phyloP scores from a whole-genome alignment of 2,113 vertebrate genomes.

The Callipepla squamata region DNA sequence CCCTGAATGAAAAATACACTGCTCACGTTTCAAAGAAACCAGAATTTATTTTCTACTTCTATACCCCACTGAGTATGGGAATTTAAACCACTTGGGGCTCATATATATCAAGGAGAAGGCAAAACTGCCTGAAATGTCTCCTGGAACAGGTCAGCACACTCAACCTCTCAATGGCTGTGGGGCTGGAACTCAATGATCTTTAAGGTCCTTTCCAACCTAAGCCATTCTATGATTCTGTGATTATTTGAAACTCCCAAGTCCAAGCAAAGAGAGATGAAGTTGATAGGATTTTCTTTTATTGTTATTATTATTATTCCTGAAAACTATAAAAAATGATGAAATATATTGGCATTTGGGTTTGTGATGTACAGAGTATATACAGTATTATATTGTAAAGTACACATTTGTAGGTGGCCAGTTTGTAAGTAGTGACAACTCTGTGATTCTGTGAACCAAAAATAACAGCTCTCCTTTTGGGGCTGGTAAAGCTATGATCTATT shows the following conservation, averaged over 20 bases:
- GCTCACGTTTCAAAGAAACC: not conserved
- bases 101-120: not conserved
- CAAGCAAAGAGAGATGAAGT: not conserved
- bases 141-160: rapidly evolving
- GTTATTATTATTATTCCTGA: not conserved
- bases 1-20: not conserved
- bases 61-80: not conserved
- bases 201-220: too few relatives aligned
- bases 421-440: not conserved
- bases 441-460: not conserved
- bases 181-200: too few relatives aligned
- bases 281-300: not conserved
- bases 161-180: not conserved
- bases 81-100: not conserved
- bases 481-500: not conserved
- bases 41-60: not conserved
- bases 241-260: not conserved
- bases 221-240: too few relatives aligned
- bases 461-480: not conserved
- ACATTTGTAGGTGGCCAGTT: not conserved
- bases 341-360: not conserved
- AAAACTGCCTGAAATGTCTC: not conserved
- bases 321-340: not conserved
- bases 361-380: not conserved
- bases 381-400: not conserved